Evolutionary conservation across 2,113 vertebrate genomes (phyloP), one percentile per base, ranked within the genome.

Genomic region (Trematomus loennbergii): DNA sequence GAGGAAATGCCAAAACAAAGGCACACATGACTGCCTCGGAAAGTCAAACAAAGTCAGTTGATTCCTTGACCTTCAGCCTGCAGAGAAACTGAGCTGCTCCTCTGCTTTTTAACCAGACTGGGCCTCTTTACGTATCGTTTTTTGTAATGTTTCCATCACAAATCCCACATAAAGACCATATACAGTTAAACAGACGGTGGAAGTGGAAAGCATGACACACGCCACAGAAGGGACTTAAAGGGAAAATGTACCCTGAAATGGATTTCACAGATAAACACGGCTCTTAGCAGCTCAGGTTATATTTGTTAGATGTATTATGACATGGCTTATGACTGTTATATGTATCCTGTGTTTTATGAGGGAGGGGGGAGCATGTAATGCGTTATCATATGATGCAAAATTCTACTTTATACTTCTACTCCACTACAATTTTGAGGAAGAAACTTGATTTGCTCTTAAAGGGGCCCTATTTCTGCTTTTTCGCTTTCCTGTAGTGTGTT

Each of bases 31-130:
- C 78, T 63, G 58, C 72, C 18, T 66, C 60, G 45, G 84, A 85
- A 85, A 88, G 86, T 87, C 79, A 87, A 86, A 86, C 64, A 88
- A 64, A 89, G 85, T 84, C 84, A 79, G 81, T 87, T 84, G 83
- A 87, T 88, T 87, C 79, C 33, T 70, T 80, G 12, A 82, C 84
- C 79, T 83, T 86, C 78, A 86, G 55, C 69, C 71, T 50, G 64
- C 57, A 87, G 77, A 49, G 11, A 81, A 45, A 48, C 46, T 6
- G 29, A 71, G 60, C 11, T 5, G 2, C 9, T 70, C 40, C 3
- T 25, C 72, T 68, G 48, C 65, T 80, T n/a, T 67, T 71, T 46
- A 63, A 72, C 61, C 78, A 84, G 71, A 87, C 72, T 4, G 11
- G 55, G 18, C 29, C 69, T 16, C 78, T 74, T 86, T n/a, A 33